Evolutionary conservation across 2,888 invertebrate genomes (phyloP).

Genomic region (Phortica magna): DNA sequence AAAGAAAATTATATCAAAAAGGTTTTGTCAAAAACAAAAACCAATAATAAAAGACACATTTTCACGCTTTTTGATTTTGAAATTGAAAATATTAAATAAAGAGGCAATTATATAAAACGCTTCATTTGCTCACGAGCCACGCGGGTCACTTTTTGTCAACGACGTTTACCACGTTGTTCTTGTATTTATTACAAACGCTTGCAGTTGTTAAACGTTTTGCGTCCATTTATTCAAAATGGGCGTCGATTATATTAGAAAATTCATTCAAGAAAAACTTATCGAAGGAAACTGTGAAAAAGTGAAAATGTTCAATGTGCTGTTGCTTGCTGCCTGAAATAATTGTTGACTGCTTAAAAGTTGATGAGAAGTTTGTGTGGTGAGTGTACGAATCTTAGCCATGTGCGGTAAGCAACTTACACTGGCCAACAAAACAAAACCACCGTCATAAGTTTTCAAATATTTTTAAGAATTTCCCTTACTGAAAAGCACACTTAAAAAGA

Average conservation of each 20-base stretch:
- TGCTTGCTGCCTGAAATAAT: background rate
- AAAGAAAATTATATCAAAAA: background rate
- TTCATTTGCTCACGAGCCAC: conserved; percentile 30
- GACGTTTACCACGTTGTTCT: background rate
- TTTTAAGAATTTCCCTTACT: too few relatives aligned
- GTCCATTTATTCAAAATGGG: background rate
- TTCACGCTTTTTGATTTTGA: conserved; percentile 29
- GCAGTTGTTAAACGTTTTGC: background rate
- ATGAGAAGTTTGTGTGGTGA: background rate
- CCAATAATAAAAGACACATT: conserved; percentile 7
- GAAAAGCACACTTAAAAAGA: too few relatives aligned
- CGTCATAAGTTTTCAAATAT: too few relatives aligned
- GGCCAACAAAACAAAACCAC: background rate
- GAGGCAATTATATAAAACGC: conserved; percentile 25
- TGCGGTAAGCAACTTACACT: background rate
- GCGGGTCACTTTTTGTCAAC: background rate
- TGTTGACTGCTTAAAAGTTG: background rate
- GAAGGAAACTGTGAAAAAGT: too few relatives aligned
- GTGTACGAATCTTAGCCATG: background rate
- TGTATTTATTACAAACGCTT: background rate
- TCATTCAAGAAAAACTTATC: too few relatives aligned
- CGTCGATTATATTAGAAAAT: too few relatives aligned
- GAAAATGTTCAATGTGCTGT: background rate
- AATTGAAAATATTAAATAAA: conserved; percentile 26
- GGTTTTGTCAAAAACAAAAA: conserved; percentile 13